Evolutionary conservation across 2,888 invertebrate species (phyloP).

Genomic region (Caenorhabditis imperialis): DNA sequence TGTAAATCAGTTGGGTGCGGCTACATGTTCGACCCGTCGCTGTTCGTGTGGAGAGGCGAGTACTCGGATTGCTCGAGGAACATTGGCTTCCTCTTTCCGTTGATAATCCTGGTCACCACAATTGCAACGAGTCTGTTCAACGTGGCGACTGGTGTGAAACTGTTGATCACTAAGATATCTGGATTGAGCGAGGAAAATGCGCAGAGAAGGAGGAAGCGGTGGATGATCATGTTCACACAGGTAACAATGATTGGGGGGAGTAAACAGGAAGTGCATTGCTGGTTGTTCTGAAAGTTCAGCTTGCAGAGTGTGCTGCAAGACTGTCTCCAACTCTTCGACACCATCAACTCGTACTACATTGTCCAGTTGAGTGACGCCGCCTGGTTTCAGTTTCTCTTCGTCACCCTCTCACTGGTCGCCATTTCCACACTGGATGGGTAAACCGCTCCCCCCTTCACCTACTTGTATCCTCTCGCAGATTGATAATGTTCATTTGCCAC

Average conservation of each 20-base stretch:
- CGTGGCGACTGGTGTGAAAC: background rate
- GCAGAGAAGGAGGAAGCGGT: conserved; percentile 13
- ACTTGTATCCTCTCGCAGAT: background rate
- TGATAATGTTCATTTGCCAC: conserved; percentile 9
- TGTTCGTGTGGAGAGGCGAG: conserved; percentile 27
- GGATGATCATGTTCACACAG: conserved; percentile 31
- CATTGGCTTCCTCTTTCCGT: background rate
- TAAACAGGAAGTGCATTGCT: too few species aligned
- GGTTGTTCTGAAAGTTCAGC: too few species aligned
- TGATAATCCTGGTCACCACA: conserved; percentile 11
- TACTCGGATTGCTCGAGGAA: conserved; percentile 1
- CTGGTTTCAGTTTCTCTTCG: conserved; percentile 35
- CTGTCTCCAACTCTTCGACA: conserved; percentile 31
- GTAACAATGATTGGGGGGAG: conserved; percentile 1
- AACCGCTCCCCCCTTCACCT: too few species aligned
- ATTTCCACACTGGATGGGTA: conserved; percentile 7
- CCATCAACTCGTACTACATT: conserved; percentile 15
- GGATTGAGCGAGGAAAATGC: conserved; percentile 17
- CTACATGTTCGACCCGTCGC: conserved; percentile 21
- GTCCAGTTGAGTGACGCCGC: conserved; percentile 11
- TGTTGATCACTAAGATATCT: conserved; percentile 18
- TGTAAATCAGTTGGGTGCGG: conserved; percentile 25
- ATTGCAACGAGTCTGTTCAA: conserved; percentile 13
- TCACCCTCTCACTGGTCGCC: conserved; percentile 20
- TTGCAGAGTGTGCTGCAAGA: conserved; percentile 40